These are phyloP conservation scores for Brachyrhaphis roseni DNA, from an alignment of 2,797 vertebrate species.

Conservation along the genomic window DNA sequence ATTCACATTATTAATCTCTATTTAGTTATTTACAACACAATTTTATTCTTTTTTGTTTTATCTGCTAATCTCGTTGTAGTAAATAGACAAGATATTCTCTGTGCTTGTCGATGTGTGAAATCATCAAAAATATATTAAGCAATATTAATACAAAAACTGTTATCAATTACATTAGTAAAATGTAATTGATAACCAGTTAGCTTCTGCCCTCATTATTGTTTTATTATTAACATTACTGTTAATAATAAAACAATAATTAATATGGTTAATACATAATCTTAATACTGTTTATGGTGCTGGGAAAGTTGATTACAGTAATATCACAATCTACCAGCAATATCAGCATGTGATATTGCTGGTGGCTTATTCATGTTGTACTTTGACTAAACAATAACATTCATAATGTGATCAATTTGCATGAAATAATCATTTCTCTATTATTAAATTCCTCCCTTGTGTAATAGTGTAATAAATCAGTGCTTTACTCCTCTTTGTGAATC, in stretches of 20 bases:
- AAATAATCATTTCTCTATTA: neutral
- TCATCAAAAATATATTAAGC: neutral
- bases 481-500: constrained; percentile 28
- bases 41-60: neutral
- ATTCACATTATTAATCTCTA: neutral
- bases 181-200: no score
- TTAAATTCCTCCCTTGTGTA: neutral
- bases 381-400: neutral
- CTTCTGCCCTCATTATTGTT: no score
- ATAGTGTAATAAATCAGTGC: constrained; percentile 5
- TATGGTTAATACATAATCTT: neutral
- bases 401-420: neutral
- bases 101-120: neutral
- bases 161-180: neutral
- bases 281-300: neutral
- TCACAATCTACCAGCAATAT: neutral
- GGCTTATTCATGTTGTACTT: neutral
- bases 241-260: no score
- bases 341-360: neutral
- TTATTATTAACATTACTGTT: no score
- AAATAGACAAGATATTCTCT: neutral
- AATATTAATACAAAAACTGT: neutral
- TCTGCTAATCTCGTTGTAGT: neutral
- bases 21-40: neutral
- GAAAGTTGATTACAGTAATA: neutral